Conservation (phyloP, 2,113 vertebrate species). For the Sterrhoptilus dennistouni region DNA sequence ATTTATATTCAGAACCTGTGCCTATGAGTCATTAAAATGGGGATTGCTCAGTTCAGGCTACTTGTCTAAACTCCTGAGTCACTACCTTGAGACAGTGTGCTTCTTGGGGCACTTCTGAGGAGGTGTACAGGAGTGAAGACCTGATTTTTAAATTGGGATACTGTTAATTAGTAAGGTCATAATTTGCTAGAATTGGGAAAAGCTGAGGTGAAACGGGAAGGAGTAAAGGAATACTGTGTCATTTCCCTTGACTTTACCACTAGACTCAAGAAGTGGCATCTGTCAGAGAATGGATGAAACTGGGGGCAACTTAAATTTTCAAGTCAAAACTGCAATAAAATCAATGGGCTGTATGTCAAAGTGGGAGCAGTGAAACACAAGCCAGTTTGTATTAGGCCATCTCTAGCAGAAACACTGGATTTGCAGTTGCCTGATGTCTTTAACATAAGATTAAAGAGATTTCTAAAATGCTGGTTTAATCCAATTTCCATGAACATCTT, state of each 20-base stretch:
- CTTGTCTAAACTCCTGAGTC: background rate
- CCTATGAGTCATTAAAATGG: background rate
- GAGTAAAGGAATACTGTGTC: background rate
- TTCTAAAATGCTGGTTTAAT: slow-evolving; percentile 56
- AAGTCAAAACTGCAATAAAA: background rate
- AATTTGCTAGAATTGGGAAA: background rate
- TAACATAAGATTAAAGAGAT: slow-evolving; percentile 49
- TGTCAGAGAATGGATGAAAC: background rate
- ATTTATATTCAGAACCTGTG: background rate
- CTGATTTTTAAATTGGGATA: background rate
- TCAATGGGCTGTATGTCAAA: background rate
- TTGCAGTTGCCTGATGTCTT: slow-evolving; percentile 5
- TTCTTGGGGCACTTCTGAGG: background rate
- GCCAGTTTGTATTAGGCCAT: background rate
- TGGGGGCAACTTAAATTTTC: background rate
- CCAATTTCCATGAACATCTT: slow-evolving; percentile 53
- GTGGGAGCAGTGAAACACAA: background rate
- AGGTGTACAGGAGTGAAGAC: background rate
- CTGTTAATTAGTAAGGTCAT: background rate
- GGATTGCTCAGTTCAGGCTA: background rate
- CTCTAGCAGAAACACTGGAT: background rate
- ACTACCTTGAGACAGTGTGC: background rate
- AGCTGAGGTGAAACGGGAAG: background rate
- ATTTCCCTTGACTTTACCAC: background rate
- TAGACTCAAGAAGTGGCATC: background rate